These are phyloP conservation scores for Mnemiopsis leidyi DNA, from an alignment of 37 sponge, comb jelly and placozoan species.

Conservation along the genomic window DNA sequence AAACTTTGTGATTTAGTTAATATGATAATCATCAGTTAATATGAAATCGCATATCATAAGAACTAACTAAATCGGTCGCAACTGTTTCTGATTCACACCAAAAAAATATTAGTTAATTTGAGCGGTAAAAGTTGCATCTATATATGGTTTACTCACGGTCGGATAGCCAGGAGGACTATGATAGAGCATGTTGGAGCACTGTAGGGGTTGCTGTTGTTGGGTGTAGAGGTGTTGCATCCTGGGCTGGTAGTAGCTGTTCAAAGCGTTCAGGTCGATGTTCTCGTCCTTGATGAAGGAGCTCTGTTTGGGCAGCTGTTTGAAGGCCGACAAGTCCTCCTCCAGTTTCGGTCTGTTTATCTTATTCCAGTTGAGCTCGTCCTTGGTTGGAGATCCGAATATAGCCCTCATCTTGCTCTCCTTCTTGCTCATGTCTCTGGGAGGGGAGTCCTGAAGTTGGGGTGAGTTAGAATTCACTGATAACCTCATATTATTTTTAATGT, in stretches of 20 bases:
- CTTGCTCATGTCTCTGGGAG: conserved; percentile 57
- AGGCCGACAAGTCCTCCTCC: neutral
- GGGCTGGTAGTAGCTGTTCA: neutral
- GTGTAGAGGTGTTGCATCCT: neutral
- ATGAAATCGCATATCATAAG: too few species aligned
- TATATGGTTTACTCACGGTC: neutral
- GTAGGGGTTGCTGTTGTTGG: neutral
- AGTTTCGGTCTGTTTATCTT: neutral
- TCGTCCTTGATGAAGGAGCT: neutral
- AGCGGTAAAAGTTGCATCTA: too few species aligned
- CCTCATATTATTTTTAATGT: too few species aligned
- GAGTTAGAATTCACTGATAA: too few species aligned
- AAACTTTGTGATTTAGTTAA: too few species aligned
- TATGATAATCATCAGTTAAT: too few species aligned
- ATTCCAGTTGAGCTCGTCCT: conserved; percentile 13
- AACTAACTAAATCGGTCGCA: too few species aligned
- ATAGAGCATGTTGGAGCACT: conserved; percentile 14
- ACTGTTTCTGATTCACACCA: too few species aligned
- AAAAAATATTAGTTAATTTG: too few species aligned
- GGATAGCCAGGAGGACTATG: conserved; percentile 29
- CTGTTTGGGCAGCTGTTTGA: neutral
- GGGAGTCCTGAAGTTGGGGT: too few species aligned
- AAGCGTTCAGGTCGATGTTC: neutral
- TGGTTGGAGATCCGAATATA: conserved; percentile 56
- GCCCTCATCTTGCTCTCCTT: conserved; percentile 65